phyloP scores from a whole-genome alignment of 2,888 invertebrate genomes.

The Tineola bisselliella region DNA sequence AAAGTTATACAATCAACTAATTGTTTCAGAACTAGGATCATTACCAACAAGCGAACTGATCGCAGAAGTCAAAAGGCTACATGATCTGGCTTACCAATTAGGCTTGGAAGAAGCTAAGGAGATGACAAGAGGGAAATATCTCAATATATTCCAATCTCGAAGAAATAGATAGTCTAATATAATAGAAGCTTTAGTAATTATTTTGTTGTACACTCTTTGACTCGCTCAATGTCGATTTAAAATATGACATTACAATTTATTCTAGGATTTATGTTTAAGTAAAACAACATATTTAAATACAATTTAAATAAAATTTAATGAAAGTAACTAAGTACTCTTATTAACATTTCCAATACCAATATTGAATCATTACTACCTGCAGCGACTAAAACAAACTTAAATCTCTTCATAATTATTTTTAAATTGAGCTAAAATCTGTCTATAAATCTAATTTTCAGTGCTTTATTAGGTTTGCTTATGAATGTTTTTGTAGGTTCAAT shows the following conservation, averaged over 20 bases:
- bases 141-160: conserved; percentile 76
- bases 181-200: not conserved
- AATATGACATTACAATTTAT: too few relatives aligned
- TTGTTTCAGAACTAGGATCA: conserved; percentile 73
- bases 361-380: too few relatives aligned
- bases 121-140: conserved; percentile 94
- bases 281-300: not conserved
- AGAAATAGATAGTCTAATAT: not conserved
- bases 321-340: not conserved
- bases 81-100: conserved; percentile 93
- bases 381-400: not conserved
- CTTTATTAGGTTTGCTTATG: conserved; percentile 68
- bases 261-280: not conserved
- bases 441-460: conserved; percentile 72
- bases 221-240: too few relatives aligned
- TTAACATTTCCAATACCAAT: not conserved
- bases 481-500: conserved; percentile 66
- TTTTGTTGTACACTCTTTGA: too few relatives aligned
- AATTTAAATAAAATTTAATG: not conserved
- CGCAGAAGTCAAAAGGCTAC: conserved; percentile 92
- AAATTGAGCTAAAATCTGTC: conserved; percentile 43
- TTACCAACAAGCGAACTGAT: conserved; percentile 85
- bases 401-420: not conserved
- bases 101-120: conserved; percentile 96
- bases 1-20: too few relatives aligned